Percentiles rank a stretch among this genome's conserved stretches.
Conservation (phyloP, 2,888 invertebrate genomes). For the Thecophora atra region DNA sequence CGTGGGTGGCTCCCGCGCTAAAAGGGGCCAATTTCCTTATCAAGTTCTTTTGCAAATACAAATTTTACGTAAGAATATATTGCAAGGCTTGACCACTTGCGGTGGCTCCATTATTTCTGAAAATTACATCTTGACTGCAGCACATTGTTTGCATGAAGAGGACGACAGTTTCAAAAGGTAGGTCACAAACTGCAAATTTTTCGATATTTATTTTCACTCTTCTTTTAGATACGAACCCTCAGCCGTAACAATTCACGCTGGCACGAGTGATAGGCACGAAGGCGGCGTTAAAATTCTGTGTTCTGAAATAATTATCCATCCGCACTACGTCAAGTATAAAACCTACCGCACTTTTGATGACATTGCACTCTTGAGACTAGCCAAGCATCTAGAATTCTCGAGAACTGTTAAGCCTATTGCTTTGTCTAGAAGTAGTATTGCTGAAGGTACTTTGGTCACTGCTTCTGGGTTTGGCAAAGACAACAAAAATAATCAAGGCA, state of each 20-base stretch:
- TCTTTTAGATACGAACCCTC: constrained; percentile 55
- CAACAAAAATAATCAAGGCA: background rate
- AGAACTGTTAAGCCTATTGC: constrained; percentile 48
- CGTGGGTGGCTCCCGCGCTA: constrained; percentile 55
- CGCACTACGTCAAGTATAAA: constrained; percentile 40
- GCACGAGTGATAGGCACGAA: constrained; percentile 54
- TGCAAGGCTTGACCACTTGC: constrained; percentile 52
- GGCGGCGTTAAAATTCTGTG: constrained; percentile 54
- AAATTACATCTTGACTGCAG: constrained; percentile 55
- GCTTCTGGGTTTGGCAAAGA: constrained; percentile 59
- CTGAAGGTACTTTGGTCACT: constrained; percentile 47
- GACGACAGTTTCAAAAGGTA: constrained; percentile 52
- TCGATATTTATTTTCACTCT: background rate
- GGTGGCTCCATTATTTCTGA: constrained; percentile 54
- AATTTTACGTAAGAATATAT: too few relatives aligned
- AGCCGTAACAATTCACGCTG: constrained; percentile 55
- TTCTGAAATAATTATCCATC: constrained; percentile 50
- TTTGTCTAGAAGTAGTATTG: constrained; percentile 45
- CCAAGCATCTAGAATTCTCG: constrained; percentile 44
- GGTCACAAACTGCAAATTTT: constrained; percentile 41
- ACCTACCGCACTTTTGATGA: constrained; percentile 47
- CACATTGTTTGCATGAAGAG: constrained; percentile 54
- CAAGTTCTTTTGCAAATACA: constrained; percentile 59
- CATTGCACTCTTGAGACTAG: constrained; percentile 54
- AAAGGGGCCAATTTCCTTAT: constrained; percentile 60